phyloP scores from a whole-genome alignment of 2,888 invertebrate genomes.

The Oxytorus armatus region DNA sequence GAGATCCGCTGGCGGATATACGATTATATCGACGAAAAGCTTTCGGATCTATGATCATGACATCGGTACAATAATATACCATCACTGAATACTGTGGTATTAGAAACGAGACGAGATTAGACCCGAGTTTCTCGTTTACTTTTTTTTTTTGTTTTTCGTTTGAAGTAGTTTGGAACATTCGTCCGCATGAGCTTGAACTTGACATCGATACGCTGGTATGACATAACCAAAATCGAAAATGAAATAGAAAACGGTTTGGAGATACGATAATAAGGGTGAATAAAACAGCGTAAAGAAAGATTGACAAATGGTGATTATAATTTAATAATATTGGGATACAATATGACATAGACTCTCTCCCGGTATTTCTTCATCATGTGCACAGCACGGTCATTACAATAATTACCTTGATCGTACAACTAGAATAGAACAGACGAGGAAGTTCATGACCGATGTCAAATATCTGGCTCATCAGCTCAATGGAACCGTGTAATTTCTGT shows the following conservation, averaged over 20 bases:
- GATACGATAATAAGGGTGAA: neutral
- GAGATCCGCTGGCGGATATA: constrained; percentile 50
- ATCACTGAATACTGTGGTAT: constrained; percentile 19
- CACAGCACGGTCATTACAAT: no score
- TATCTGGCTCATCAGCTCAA: neutral
- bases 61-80: constrained; percentile 48
- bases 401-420: neutral
- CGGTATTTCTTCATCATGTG: no score
- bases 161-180: constrained; percentile 23
- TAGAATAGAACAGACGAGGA: neutral
- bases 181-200: constrained; percentile 33
- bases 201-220: no score
- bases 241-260: neutral
- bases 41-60: constrained; percentile 51
- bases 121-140: constrained; percentile 36
- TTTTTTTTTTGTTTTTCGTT: no score
- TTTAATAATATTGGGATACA: neutral
- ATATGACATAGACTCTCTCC: no score
- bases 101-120: no score
- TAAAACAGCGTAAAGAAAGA: neutral
- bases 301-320: neutral
- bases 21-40: constrained; percentile 55
- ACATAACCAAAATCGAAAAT: neutral
- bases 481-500: neutral
- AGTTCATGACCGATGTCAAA: neutral